Base-by-base conservation (phyloP, 1,140 invertebrate genomes). In the Apis florea region DNA sequence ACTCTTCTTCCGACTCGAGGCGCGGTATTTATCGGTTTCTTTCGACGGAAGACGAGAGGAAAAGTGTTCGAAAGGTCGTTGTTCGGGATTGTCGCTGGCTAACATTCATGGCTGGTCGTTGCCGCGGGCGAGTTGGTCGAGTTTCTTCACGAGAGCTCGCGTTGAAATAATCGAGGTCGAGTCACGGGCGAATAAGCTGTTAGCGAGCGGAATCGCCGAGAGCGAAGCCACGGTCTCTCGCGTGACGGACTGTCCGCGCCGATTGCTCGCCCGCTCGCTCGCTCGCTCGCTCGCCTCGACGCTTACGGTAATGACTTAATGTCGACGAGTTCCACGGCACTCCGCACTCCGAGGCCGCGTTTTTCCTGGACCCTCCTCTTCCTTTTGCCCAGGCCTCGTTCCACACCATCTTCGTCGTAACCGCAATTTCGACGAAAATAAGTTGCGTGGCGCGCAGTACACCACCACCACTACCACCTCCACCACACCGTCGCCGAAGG, bases 201-300 rank as follows among this genome's bases (percentile, higher is more conserved):
- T 91, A 89, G 88, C 78, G 72, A 83, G 64, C 80, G 85, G 79
- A 84, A 84, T 89, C 87, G 89, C 86, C 88, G 86, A 83, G 81
- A 83, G 85, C 77, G 82, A 81, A 82, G 71, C 72, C 74, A 64
- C 66, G 73, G 77, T 79, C 74, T 80, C 86, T 80, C 86, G 82
- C 84, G 84, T 86, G 85, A 86, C 84, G 84, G 83, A 86, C 84
- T 63, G 58, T 72, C 75, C 72, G 84, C 67, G 79, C 63, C 77
- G 79, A 74, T 86, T 77, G 67, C 72, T 51, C 31, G 31, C 31
- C 51, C 72, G 71, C 61, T 68, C 77, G 78, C 66, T n/a, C n/a
- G n/a, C n/a, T n/a, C 31, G 31, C 31, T 56, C 72, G 71, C 61
- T 68, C 77, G 78, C 66, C 70, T 78, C 84, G 84, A 83, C 81